A percentile compares a stretch with the other conserved stretches of the same genome.
Conservation (phyloP, 2,113 vertebrate species). For the Ceuthmochares aereus region DNA sequence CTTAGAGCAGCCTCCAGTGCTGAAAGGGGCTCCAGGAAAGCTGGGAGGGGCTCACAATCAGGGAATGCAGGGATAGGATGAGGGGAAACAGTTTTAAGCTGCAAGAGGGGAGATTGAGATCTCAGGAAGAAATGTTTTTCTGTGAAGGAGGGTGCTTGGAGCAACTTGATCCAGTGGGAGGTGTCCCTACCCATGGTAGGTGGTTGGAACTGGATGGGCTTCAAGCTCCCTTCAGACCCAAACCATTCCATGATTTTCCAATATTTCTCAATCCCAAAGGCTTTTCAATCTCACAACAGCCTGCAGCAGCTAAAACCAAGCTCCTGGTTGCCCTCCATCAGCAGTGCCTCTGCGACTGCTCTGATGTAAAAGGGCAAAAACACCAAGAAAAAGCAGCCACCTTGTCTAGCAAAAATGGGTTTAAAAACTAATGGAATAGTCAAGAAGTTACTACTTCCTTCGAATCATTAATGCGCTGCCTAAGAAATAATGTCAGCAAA, state of each 20-base stretch:
- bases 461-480: background rate
- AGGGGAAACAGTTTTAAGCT: too few species aligned
- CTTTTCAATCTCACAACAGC: background rate
- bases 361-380: background rate
- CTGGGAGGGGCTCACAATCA: too few species aligned
- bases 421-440: background rate
- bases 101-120: too few species aligned
- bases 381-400: background rate
- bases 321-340: background rate
- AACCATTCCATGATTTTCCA: background rate
- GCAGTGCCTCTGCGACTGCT: rapidly evolving
- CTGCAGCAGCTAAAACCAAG: background rate
- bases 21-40: too few species aligned
- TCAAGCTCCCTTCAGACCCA: too few species aligned
- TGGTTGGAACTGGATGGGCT: too few species aligned
- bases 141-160: too few species aligned
- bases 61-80: too few species aligned
- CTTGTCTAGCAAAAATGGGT: rapidly evolving
- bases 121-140: too few species aligned
- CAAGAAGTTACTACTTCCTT: background rate
- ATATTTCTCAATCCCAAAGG: background rate
- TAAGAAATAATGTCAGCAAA: background rate
- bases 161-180: too few species aligned
- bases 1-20: too few species aligned
- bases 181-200: too few species aligned